A percentile compares a stretch with the other conserved stretches of the same genome.
Conservation (phyloP, 2,888 invertebrate species). For the Aproaerema taeniolella region DNA sequence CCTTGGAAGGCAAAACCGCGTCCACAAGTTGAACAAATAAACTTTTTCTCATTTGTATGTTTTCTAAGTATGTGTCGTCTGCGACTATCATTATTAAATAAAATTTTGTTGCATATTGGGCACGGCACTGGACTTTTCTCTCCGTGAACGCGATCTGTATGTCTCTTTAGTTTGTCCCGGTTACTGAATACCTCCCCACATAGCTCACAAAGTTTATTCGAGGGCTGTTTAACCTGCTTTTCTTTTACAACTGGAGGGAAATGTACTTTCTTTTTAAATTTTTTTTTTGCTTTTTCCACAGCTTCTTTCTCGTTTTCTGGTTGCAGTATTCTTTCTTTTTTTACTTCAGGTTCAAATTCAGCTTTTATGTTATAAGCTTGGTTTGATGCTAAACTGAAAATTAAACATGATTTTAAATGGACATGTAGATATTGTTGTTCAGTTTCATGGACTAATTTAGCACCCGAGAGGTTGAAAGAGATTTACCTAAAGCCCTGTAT, state of each 20-base stretch:
- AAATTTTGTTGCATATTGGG: slow-evolving; percentile 37
- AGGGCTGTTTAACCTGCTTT: too few relatives aligned
- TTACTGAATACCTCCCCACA: slow-evolving; percentile 53
- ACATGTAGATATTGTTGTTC: too few relatives aligned
- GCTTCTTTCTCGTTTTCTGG: too few relatives aligned
- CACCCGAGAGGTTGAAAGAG: too few relatives aligned
- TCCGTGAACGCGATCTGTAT: neutral
- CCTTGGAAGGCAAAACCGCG: slow-evolving; percentile 49
- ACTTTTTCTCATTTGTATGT: slow-evolving; percentile 29
- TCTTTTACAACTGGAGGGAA: too few relatives aligned
- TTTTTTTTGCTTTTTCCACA: neutral
- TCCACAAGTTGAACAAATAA: slow-evolving; percentile 55
- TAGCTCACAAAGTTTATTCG: slow-evolving; percentile 44
- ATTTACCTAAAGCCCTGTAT: too few relatives aligned
- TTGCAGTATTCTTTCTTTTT: too few relatives aligned
- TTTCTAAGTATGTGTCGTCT: neutral
- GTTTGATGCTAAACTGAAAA: neutral
- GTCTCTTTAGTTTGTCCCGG: slow-evolving; percentile 29
- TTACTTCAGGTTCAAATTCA: too few relatives aligned
- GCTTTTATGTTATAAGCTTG: neutral
- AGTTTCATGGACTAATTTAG: too few relatives aligned
- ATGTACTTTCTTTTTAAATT: neutral
- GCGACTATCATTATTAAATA: too few relatives aligned
- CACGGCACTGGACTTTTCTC: neutral
- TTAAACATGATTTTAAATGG: too few relatives aligned